Base-by-base conservation (phyloP, 2,888 invertebrate genomes). In the Netelia fuscicornis region DNA sequence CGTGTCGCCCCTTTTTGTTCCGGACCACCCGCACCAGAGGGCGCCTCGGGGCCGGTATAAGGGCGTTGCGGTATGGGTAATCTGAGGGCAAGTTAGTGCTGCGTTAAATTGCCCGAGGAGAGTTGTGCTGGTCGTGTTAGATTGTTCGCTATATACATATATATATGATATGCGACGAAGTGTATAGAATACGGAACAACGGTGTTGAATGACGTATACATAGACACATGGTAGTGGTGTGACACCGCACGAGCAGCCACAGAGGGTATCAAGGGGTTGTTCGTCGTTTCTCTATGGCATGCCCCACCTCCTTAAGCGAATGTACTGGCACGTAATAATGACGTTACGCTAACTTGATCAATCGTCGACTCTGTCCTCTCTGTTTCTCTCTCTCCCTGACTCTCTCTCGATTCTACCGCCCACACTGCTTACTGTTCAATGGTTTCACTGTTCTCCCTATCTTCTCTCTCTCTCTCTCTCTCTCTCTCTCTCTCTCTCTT, bases 281-380 rank as follows among this genome's bases (percentile, higher is more conserved):
- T 75, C 72, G 77, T 75, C 70, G 86, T 71, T 77, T 77, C 77
- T 75, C 83, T 72, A 65, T 62, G 67, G 80, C 74, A 20, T 9
- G n/a, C 89, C 89, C 87, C 86, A 81, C 89, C 80, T 78, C 81
- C 62, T 17, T 62, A 23, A 85, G 75, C 71, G 77, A 83, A 86
- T 88, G 87, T 88, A 89, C 85, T 86, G 86, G 79, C 89, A 81
- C 86, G 89, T 91, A 92, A 37, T 37, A 37, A 92, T 88, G 89
- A 91, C 91, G 91, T 92, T 92, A 92, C 90, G 88, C 90, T 92
- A 91, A 92, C 92, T 92, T 89, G 91, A 93, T 93, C 92, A 92
- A 90, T 88, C 86, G 88, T 70, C 84, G 86, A 79, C 84, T 30
- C 62, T n/a, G 2, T 17, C 37, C 56, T 54, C 17, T 37, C 20